These are phyloP conservation scores for Orycteropus afer DNA, from an alignment of 2,113 vertebrate species.

Conservation along the genomic window DNA sequence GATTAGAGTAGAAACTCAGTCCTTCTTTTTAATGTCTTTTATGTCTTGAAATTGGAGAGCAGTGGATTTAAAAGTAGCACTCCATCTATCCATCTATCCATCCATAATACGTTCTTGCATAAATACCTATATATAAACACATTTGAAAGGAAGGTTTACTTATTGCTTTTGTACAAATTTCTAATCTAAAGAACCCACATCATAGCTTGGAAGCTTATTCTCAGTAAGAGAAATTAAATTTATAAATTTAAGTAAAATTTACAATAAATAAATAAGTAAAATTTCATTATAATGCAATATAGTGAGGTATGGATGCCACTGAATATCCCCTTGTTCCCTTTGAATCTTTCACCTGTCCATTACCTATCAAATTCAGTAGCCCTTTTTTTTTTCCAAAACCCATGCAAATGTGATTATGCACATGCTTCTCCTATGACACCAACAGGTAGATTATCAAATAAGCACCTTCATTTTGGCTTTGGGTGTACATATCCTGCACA, in stretches of 20 bases:
- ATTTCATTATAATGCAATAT: not conserved
- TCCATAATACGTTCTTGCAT: not conserved
- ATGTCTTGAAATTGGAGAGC: not conserved
- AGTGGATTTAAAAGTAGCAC: slow-evolving; percentile 5
- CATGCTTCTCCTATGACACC: not conserved
- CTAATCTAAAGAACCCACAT: not conserved
- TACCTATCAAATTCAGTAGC: not conserved
- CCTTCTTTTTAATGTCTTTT: not conserved
- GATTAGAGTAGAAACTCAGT: not conserved
- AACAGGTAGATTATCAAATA: not conserved
- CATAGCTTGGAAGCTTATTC: not conserved
- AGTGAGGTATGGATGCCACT: no score
- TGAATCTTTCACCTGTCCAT: not conserved
- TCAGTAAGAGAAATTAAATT: not conserved
- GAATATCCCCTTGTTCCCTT: not conserved
- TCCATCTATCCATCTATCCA: not conserved
- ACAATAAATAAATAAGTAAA: no score
- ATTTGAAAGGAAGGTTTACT: not conserved
- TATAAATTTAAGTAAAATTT: not conserved
- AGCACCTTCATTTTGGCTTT: not conserved
- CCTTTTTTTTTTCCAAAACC: not conserved
- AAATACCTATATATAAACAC: not conserved
- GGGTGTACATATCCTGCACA: not conserved
- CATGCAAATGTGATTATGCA: not conserved
- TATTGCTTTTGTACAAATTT: not conserved